Base-by-base conservation (phyloP, 2,888 invertebrate genomes). In the Microctonus brassicae region DNA sequence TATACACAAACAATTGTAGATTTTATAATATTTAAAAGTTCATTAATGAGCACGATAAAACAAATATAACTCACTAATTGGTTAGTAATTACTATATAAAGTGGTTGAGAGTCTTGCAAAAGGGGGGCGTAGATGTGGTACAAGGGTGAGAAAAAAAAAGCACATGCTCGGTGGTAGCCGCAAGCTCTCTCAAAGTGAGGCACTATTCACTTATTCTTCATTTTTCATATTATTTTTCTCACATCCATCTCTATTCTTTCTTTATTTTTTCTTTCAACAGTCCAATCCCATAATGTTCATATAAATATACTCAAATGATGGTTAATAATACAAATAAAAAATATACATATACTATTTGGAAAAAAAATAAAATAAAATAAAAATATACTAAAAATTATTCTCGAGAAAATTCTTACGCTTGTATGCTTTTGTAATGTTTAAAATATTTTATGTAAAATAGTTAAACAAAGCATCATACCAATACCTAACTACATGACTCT, bases 11-110 rank as follows among this genome's bases (percentile, higher is more conserved):
- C 47, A 17, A 26, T 20, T 29, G 22, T 20, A n/a, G 53, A 39
- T 57, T 52, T 33, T 39, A 53, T 57, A n/a, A 33, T 33, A 60
- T 63, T 85, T 84, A 80, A 81, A 82, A 80, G 81, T 81, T 13
- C 81, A 82, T 84, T 85, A 86, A 86, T 85, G 84, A 85, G 84
- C 82, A 82, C 81, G 77, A 81, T 83, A 81, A 81, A 83, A 82
- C 80, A 82, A 82, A 83, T 81, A 79, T 78, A 81, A 83, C 82
- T 82, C 82, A 77, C 84, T 86, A 86, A 86, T 85, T 86, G 85
- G 82, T 81, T 82, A 82, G 81, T 83, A 85, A 84, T 85, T 85
- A 84, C 80, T 82, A 81, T 79, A 82, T 77, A n/a, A n/a, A 82
- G 81, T 83, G 84, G 84, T 83, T 84, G 67, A 17, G 77, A 69